Conservation (phyloP, 2,888 invertebrate species). For the Zootermopsis nevadensis region DNA sequence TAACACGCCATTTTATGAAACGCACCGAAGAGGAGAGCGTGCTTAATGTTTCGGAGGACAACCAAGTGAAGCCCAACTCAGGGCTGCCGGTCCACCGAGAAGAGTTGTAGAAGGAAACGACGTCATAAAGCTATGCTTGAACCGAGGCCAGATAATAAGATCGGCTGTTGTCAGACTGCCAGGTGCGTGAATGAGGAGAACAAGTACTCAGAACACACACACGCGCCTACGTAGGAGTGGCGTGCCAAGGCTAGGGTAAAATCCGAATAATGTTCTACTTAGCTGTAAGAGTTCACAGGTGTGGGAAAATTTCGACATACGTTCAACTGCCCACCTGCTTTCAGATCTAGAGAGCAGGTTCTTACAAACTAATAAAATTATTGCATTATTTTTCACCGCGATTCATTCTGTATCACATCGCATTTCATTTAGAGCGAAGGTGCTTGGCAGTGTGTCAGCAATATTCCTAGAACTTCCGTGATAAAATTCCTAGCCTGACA, state of each 20-base stretch:
- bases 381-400: too few relatives aligned
- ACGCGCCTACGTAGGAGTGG: conserved; percentile 7
- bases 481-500: too few relatives aligned
- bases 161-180: neutral
- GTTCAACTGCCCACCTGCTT: too few relatives aligned
- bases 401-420: too few relatives aligned
- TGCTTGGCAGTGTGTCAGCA: too few relatives aligned
- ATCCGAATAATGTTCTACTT: conserved; percentile 14
- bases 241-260: conserved; percentile 22
- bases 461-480: too few relatives aligned
- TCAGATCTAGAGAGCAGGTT: neutral
- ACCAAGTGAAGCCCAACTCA: neutral
- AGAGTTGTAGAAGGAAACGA: neutral
- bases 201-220: neutral
- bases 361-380: too few relatives aligned
- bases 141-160: neutral
- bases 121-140: neutral
- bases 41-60: neutral
- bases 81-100: neutral
- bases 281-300: neutral
- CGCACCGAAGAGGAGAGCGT: neutral
- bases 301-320: neutral
- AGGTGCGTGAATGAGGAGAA: neutral
- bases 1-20: too few relatives aligned
- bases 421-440: too few relatives aligned